Conservation (phyloP, 2,888 invertebrate species). For the Eristalis pertinax region DNA sequence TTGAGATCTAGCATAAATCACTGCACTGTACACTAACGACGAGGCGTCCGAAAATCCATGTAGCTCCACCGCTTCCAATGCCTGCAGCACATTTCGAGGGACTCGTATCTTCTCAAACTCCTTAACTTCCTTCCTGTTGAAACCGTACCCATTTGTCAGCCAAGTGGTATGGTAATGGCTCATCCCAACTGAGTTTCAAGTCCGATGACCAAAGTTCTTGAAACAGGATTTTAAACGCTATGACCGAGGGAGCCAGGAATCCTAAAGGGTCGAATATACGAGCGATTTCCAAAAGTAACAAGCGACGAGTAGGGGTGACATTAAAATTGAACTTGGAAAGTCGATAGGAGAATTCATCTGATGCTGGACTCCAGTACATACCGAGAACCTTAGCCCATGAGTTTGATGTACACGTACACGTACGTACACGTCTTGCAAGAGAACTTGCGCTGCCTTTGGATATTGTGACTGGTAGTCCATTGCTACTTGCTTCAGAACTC, state of each 20-base stretch:
- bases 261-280: constrained; percentile 32
- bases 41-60: constrained; percentile 46
- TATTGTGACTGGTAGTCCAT: constrained; percentile 22
- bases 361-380: constrained; percentile 28
- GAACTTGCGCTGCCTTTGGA: not conserved
- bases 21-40: constrained; percentile 10
- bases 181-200: constrained; percentile 51
- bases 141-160: constrained; percentile 19
- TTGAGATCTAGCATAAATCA: constrained; percentile 8
- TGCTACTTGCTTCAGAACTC: constrained; percentile 55
- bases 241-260: constrained; percentile 17
- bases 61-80: constrained; percentile 2
- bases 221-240: constrained; percentile 13
- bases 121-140: constrained; percentile 14
- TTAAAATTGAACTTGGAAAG: not conserved
- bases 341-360: constrained; percentile 15
- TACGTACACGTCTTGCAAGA: not conserved
- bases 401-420: too few species aligned
- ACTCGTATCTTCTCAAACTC: constrained; percentile 22
- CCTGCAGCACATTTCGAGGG: constrained; percentile 8
- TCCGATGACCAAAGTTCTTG: constrained; percentile 24
- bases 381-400: constrained; percentile 16
- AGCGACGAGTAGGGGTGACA: not conserved
- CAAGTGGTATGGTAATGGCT: constrained; percentile 36
- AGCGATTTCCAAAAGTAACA: not conserved